A percentile compares a stretch with the other conserved stretches of the same genome.
Conservation (phyloP, 2,113 vertebrate species). For the Chiloscyllium plagiosum region DNA sequence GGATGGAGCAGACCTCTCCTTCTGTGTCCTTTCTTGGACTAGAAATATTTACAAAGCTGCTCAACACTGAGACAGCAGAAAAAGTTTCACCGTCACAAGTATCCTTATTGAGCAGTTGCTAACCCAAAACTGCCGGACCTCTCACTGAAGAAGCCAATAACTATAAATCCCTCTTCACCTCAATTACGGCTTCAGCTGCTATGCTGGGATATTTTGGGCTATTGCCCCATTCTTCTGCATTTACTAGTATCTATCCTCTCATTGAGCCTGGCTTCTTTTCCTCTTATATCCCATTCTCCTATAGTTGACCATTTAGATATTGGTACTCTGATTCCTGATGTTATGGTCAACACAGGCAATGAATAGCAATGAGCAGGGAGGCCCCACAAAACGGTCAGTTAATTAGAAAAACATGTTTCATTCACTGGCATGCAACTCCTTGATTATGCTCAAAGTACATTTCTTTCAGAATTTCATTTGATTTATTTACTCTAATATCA, state of each 20-base stretch:
- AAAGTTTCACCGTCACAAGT: neutral
- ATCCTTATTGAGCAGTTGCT: neutral
- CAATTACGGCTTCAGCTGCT: neutral
- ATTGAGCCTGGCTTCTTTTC: neutral
- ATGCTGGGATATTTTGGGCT: neutral
- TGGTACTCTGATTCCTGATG: neutral
- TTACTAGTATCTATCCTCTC: neutral
- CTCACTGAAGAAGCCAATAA: neutral
- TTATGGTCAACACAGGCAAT: neutral
- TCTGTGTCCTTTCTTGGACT: neutral
- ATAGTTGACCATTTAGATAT: neutral
- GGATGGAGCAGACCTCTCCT: too few species aligned
- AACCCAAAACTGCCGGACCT: neutral
- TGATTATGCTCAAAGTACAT: neutral
- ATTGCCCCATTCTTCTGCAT: neutral
- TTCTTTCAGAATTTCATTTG: neutral
- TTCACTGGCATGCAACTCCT: neutral
- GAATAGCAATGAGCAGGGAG: neutral
- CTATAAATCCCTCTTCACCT: neutral
- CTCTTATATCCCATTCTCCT: neutral
- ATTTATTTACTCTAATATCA: neutral
- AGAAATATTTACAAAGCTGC: neutral
- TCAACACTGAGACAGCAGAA: neutral
- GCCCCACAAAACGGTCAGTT: neutral
- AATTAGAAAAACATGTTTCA: neutral